Evolutionary conservation across 2,888 invertebrate genomes (phyloP), one percentile per base, ranked within the genome.

Genomic region (Dichetophora obliterata): DNA sequence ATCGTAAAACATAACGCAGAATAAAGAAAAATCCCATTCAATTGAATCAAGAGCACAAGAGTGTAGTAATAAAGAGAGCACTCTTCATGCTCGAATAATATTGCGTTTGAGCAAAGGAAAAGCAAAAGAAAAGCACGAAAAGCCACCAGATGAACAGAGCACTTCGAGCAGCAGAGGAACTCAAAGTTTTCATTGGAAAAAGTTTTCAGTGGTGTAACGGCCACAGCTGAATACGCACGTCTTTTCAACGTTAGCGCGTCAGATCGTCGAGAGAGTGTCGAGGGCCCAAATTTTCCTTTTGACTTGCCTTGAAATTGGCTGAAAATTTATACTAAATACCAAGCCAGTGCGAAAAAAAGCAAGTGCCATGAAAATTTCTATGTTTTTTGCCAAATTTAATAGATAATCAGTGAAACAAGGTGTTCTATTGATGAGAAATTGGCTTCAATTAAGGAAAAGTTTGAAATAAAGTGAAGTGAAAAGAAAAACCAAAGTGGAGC

Each of bases 221-320:
- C 86, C 87, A 87, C 86, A 86, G 86, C 83, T 82, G 86, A 82
- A 86, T 82, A 82, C 87, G 87, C 85, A 85, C 86, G 85, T 86
- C 83, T 78, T 81, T 77, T 77, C 31, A 78, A 75, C 75, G 52
- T 70, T 71, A 78, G 78, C 80, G 76, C 81, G 82, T 77, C 75
- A 68, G 80, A 57, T 57, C 78, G 80, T 80, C 79, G 75, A 77
- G 79, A 77, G 79, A 59, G 75, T 66, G 74, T 50, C 74, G 66
- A 66, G 74, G 79, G 81, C 80, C 80, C 77, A 79, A 70, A 70
- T 68, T 75, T 75, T 74, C 66, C 50, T 59, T 22, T 59, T 27
- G 61, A 69, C 78, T 82, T 81, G 81, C 82, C 82, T 81, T 82
- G 81, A 81, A 82, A 81, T 80, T 80, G 80, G 82, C 80, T 79